A percentile compares a stretch with the other conserved stretches of the same genome.
Evolutionary conservation across 2,113 vertebrate species (phyloP).

Genomic region (Daboia siamensis): DNA sequence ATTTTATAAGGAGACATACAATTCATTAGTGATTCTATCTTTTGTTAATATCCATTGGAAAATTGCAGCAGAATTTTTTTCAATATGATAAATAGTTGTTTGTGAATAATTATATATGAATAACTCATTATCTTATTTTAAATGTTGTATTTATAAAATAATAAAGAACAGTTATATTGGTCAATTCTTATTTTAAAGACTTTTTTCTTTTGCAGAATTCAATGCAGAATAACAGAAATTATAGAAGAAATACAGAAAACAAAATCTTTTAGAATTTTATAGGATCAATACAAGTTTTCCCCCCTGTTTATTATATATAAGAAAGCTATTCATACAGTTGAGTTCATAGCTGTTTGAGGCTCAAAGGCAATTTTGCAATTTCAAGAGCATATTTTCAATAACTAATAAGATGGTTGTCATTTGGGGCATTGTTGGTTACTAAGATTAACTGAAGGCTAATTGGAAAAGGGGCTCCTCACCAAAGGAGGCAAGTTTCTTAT

Average conservation of each 20-base stretch:
- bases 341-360: not conserved
- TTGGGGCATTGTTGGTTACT: not conserved
- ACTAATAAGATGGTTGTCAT: not conserved
- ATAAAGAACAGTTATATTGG: not conserved
- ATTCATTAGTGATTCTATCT: slow-evolving; percentile 40
- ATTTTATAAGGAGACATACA: slow-evolving; percentile 46
- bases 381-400: not conserved
- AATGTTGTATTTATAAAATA: not conserved
- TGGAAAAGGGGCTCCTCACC: not conserved
- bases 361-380: not conserved
- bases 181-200: not conserved
- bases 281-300: not conserved
- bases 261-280: not conserved
- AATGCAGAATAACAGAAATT: not conserved
- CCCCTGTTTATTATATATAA: not conserved
- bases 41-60: slow-evolving; percentile 34
- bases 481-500: not conserved
- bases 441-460: not conserved
- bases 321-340: not conserved
- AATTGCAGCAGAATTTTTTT: slow-evolving; percentile 12
- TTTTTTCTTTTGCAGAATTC: not conserved
- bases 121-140: not conserved
- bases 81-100: not conserved
- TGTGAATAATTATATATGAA: not conserved
- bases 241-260: not conserved